Percentiles rank a stretch among this genome's conserved stretches.
phyloP scores from a whole-genome alignment of 2,888 invertebrate species.

The Stenodera caucasica region DNA sequence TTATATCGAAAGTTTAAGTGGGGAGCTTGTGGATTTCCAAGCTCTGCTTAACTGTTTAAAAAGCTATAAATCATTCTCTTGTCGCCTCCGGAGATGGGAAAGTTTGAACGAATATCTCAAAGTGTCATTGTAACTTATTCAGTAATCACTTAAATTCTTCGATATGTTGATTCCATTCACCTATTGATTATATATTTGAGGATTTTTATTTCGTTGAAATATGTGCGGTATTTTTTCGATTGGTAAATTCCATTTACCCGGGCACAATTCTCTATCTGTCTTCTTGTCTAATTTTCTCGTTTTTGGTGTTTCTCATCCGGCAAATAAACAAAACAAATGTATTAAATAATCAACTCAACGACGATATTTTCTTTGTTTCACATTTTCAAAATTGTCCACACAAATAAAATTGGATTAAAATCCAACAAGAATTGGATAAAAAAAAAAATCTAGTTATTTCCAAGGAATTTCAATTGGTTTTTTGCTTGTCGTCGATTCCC shows the following conservation, averaged over 20 bases:
- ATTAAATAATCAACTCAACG: conserved; percentile 6
- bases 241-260: neutral
- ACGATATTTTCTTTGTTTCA: neutral
- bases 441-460: no score
- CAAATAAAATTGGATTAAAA: neutral
- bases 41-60: conserved; percentile 40
- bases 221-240: conserved; percentile 9
- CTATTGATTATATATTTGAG: neutral
- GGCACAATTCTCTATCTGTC: neutral
- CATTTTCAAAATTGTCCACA: neutral
- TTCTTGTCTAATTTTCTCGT: conserved; percentile 14
- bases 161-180: conserved; percentile 12
- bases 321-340: conserved; percentile 17
- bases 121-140: conserved; percentile 39
- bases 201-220: neutral
- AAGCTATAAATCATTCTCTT: conserved; percentile 42
- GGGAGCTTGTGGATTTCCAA: conserved; percentile 30
- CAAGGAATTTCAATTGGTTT: no score
- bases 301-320: conserved; percentile 11
- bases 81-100: conserved; percentile 44
- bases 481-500: no score
- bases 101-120: conserved; percentile 47
- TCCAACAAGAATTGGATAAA: neutral
- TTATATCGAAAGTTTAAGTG: conserved; percentile 30
- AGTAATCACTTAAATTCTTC: conserved; percentile 34